Evolutionary conservation across 2,888 invertebrate genomes (phyloP), one percentile per base, ranked within the genome.

Genomic region (Nomada lathburiana): DNA sequence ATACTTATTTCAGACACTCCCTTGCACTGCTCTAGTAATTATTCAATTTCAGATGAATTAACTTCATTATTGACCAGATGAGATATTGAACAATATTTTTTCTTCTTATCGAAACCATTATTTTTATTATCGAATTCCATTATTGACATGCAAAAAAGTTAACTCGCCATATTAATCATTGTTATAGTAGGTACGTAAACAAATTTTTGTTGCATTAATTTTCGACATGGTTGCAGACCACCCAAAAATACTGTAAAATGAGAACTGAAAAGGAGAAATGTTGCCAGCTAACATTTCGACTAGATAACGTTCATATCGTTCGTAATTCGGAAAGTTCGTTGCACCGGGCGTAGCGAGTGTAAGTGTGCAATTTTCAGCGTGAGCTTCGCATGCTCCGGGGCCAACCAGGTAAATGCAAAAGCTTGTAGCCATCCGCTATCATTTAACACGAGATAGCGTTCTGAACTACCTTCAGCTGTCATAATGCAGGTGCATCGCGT

Each of bases 311-410:
- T 76, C 36, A 71, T 70, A 44, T 65, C 53, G 10, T 55, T 29
- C n/a, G 69, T 64, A 65, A 70, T 59, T 79, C 47, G 23, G 60
- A 53, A 63, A 71, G 65, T 64, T 80, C 11, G 63, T 53, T 47
- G 11, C 65, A 20, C 57, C 71, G 65, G 65, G 53, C 59, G 18
- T 20, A 70, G 60, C 79, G 23, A 36, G 59, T 26, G 23, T 47
- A 59, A 47, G 65, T 55, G 79, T 53, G 59, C 59, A 23, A 29
- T 64, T 80, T 80, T 65, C 18, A 52, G 18, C 23, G 47, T 18
- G 20, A 29, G 42, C 23, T 9, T 18, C 29, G 42, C 53, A 20
- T n/a, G 42, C 36, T 68, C n/a, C 50, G 42, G 55, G 50, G 11
- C 63, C 23, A 60, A 18, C 47, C 74, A 29, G 57, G n/a, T 71